A percentile compares a stretch with the other conserved stretches of the same genome.
These are phyloP conservation scores for Lucinisca nassula DNA, from an alignment of 2,888 invertebrate species.

Conservation along the genomic window DNA sequence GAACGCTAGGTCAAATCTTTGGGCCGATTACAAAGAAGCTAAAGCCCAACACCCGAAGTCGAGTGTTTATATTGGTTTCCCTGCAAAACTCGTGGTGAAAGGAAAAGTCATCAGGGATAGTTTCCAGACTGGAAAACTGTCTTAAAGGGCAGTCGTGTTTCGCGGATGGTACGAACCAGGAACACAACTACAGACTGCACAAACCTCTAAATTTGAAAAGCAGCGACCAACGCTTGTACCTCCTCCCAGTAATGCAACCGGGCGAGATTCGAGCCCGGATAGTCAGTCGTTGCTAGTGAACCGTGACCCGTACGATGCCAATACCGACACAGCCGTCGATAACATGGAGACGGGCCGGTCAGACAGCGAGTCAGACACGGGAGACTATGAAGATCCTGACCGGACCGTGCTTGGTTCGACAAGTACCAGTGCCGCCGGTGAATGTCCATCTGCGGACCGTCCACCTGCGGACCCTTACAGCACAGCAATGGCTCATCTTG, in stretches of 20 bases:
- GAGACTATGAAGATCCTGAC: too few relatives aligned
- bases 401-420: too few relatives aligned
- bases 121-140: not conserved
- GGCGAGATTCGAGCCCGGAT: not conserved
- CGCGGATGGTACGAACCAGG: not conserved
- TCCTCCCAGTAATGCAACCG: not conserved
- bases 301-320: not conserved
- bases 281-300: not conserved
- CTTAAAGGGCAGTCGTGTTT: not conserved
- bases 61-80: not conserved
- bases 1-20: not conserved
- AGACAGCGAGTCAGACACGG: too few relatives aligned
- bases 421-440: too few relatives aligned
- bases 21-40: not conserved
- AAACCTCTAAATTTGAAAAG: not conserved
- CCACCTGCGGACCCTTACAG: too few relatives aligned
- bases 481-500: too few relatives aligned
- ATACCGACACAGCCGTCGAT: not conserved
- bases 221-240: not conserved
- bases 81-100: not conserved
- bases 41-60: not conserved
- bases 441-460: too few relatives aligned
- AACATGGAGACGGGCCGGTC: too few relatives aligned
- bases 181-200: not conserved
- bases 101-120: not conserved